Percentiles rank a stretch among this genome's conserved stretches.
phyloP scores from a whole-genome alignment of 2,888 invertebrate genomes.

The Ectemnius cavifrons region DNA sequence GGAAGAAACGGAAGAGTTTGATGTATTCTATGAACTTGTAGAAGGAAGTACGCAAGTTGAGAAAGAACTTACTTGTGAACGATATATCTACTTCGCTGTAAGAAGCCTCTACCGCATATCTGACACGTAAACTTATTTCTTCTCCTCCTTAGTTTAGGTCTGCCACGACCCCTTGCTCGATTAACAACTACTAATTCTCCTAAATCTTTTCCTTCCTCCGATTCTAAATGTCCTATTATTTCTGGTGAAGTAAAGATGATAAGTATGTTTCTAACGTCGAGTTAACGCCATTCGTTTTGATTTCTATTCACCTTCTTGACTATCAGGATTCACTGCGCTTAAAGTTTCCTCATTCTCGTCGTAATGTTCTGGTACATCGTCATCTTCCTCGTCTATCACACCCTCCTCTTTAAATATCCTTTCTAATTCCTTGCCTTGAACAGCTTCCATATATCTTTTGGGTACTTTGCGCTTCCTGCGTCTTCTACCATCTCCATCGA shows the following conservation, averaged over 20 bases:
- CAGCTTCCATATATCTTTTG: slow-evolving; percentile 79
- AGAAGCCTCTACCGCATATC: slow-evolving; percentile 79
- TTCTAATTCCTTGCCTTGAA: slow-evolving; percentile 86
- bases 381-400: slow-evolving; percentile 82
- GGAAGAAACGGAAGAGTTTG: slow-evolving; percentile 2
- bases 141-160: slow-evolving; percentile 79
- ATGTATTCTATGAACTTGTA: too few species aligned
- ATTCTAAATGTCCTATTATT: slow-evolving; percentile 85
- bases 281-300: neutral
- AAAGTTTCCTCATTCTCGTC: slow-evolving; percentile 66
- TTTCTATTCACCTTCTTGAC: slow-evolving; percentile 65
- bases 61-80: slow-evolving; percentile 72
- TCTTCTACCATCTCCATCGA: slow-evolving; percentile 81
- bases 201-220: slow-evolving; percentile 80
- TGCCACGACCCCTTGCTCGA: slow-evolving; percentile 80
- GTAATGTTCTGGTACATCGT: slow-evolving; percentile 43
- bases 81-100: slow-evolving; percentile 79
- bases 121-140: slow-evolving; percentile 79
- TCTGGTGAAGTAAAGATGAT: slow-evolving; percentile 67
- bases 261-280: neutral
- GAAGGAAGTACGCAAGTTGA: too few species aligned
- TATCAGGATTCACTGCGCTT: slow-evolving; percentile 62
- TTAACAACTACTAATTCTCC: slow-evolving; percentile 83
- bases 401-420: slow-evolving; percentile 86
- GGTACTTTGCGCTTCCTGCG: slow-evolving; percentile 84